Percentiles rank a stretch among this genome's conserved stretches.
Conservation (phyloP, 2,113 vertebrate genomes). For the Menura novaehollandiae region DNA sequence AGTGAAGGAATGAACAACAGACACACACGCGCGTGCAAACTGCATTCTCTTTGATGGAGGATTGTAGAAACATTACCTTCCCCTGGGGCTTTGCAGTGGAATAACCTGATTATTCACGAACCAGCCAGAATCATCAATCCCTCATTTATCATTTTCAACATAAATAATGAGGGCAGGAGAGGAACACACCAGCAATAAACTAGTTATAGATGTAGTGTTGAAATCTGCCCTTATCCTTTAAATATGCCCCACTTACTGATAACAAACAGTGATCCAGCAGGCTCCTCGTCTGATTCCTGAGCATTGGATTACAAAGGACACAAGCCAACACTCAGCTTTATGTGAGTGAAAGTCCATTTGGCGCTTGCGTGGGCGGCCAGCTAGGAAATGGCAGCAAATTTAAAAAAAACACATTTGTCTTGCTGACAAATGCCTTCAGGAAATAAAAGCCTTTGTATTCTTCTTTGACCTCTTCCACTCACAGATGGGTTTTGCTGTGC, state of each 20-base stretch:
- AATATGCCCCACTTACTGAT: neutral
- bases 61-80: slow-evolving; percentile 20
- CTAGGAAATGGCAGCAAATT: slow-evolving; percentile 6
- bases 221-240: slow-evolving; percentile 1
- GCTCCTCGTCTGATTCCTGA: neutral
- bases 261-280: neutral
- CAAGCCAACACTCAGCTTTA: neutral
- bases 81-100: neutral
- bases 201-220: neutral
- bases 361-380: neutral
- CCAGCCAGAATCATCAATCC: slow-evolving; percentile 40
- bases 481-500: slow-evolving; percentile 7
- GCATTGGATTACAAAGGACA: neutral
- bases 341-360: neutral
- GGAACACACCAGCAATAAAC: neutral
- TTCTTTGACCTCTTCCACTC: slow-evolving; percentile 26
- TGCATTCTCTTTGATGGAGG: neutral
- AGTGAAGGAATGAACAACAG: neutral
- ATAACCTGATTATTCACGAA: slow-evolving; percentile 49
- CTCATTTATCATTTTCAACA: slow-evolving; percentile 48
- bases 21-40: neutral
- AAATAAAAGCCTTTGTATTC: slow-evolving; percentile 42
- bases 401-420: neutral
- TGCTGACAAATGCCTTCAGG: slow-evolving; percentile 22
- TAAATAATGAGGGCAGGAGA: slow-evolving; percentile 2